Evolutionary conservation across 2,113 vertebrate genomes (phyloP).

Genomic region (Lepidothrix coronata): DNA sequence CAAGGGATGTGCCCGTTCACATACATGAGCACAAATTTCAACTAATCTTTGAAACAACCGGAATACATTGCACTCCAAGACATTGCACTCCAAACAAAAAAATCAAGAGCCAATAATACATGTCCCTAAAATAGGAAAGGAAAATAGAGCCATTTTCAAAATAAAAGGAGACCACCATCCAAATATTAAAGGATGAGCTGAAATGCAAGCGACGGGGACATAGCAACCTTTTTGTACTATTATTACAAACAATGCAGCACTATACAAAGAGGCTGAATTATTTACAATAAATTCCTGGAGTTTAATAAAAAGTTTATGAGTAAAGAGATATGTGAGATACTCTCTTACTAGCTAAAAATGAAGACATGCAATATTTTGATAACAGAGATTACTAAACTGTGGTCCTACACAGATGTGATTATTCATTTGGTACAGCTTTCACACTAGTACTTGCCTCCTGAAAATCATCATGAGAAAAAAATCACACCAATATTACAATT

Average conservation of each 20-base stretch:
- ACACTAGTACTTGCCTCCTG: neutral
- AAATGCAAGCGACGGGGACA: neutral
- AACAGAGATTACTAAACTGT: neutral
- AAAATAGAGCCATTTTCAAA: neutral
- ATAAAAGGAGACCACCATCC: neutral
- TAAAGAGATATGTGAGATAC: neutral
- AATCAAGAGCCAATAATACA: neutral
- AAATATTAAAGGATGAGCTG: neutral
- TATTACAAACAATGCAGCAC: neutral
- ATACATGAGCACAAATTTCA: neutral
- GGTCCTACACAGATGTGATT: neutral
- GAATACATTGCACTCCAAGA: neutral
- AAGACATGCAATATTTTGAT: neutral
- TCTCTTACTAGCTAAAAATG: neutral
- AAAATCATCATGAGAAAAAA: neutral
- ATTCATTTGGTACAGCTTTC: neutral
- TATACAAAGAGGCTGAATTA: neutral
- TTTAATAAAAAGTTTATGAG: neutral
- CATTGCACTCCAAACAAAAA: neutral
- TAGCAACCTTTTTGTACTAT: neutral
- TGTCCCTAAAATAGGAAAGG: neutral
- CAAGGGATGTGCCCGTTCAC: neutral
- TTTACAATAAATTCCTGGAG: neutral
- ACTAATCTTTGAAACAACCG: neutral
- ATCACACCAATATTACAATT: neutral